Conservation (phyloP, 2,113 vertebrate species). For the Corvus hawaiiensis region DNA sequence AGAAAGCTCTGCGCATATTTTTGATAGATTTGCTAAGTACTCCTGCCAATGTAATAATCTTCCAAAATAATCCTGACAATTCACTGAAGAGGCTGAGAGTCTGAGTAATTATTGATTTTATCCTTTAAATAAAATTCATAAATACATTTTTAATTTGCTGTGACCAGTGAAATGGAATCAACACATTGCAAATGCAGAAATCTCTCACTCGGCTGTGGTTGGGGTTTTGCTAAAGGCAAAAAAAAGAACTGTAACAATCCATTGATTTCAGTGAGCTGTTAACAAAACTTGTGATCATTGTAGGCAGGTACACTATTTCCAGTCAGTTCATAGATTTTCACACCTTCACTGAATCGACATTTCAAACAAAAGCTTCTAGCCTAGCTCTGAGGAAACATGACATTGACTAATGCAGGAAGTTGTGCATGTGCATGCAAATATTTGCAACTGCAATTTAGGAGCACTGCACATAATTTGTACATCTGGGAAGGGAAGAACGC, state of each 20-base stretch:
- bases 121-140: slow-evolving; percentile 39
- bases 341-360: background rate
- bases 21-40: background rate
- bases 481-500: background rate
- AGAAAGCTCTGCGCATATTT: background rate
- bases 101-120: slow-evolving; percentile 30
- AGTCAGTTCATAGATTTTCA: background rate
- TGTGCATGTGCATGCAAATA: background rate
- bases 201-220: background rate
- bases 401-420: background rate
- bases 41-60: background rate
- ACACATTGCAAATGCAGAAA: background rate
- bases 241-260: background rate
- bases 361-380: background rate
- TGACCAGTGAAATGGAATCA: background rate
- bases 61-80: background rate
- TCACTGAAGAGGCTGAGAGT: background rate
- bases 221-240: background rate
- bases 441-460: background rate
- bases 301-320: background rate
- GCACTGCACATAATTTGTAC: background rate
- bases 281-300: background rate
- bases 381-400: background rate
- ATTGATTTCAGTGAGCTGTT: background rate
- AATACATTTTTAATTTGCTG: slow-evolving; percentile 24